A percentile compares a stretch with the other conserved stretches of the same genome.
phyloP scores from a whole-genome alignment of 2,797 vertebrate genomes.

The Pipistrellus pipistrellus region DNA sequence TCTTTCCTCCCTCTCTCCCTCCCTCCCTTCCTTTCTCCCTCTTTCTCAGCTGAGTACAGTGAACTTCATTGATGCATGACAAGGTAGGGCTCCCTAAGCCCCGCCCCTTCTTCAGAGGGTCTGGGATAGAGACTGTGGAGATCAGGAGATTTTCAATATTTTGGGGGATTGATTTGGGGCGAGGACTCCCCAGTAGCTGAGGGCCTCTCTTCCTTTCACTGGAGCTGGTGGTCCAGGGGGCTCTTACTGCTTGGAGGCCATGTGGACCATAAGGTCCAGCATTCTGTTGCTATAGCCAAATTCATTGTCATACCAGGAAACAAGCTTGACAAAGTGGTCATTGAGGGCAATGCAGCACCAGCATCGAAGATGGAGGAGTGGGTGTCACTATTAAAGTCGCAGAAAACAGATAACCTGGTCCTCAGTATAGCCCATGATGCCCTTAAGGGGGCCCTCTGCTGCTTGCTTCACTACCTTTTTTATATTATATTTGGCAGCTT shows the following conservation, averaged over 20 bases:
- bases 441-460: neutral
- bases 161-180: neutral
- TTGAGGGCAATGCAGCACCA: neutral
- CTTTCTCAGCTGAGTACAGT: neutral
- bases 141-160: neutral
- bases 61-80: neutral
- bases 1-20: neutral
- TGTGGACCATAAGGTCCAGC: neutral
- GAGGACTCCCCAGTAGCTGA: neutral
- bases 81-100: neutral
- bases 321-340: neutral
- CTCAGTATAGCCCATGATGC: neutral
- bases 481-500: neutral
- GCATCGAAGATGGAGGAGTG: neutral
- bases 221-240: neutral
- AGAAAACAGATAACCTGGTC: neutral
- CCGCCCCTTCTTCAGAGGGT: neutral
- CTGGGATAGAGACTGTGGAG: neutral
- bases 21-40: neutral
- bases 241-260: neutral
- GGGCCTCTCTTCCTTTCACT: neutral
- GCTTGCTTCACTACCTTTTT: neutral
- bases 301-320: neutral
- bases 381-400: neutral
- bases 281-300: neutral